phyloP scores from a whole-genome alignment of 2,797 vertebrate genomes.

The Triplophysa bombifrons region DNA sequence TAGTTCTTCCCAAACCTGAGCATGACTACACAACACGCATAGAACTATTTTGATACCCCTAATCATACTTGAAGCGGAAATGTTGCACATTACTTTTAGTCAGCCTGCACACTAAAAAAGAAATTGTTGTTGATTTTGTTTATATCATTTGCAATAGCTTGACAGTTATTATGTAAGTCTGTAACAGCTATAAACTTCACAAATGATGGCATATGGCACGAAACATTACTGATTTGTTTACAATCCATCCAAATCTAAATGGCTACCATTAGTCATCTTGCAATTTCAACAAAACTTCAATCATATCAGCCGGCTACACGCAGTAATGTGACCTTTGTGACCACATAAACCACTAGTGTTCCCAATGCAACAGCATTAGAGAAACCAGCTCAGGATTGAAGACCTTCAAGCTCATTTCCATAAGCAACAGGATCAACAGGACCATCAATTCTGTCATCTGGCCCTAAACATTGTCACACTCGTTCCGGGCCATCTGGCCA shows the following conservation, averaged over 20 bases:
- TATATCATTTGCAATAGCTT: not conserved
- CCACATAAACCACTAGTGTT: not conserved
- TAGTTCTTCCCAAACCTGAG: too few relatives aligned
- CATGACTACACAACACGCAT: too few relatives aligned
- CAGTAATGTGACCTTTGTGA: not conserved
- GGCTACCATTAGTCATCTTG: not conserved
- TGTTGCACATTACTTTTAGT: too few relatives aligned
- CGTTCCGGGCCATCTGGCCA: not conserved
- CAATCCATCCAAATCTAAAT: not conserved
- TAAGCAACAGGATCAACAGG: not conserved
- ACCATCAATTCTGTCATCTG: not conserved
- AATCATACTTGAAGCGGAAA: too few relatives aligned
- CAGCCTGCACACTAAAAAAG: not conserved
- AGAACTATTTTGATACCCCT: too few relatives aligned
- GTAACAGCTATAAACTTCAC: not conserved
- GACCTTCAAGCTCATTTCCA: not conserved
- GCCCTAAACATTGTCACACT: not conserved
- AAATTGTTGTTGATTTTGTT: not conserved
- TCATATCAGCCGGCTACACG: not conserved
- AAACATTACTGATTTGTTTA: slow-evolving; percentile 2
- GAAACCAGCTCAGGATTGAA: not conserved
- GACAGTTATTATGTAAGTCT: not conserved
- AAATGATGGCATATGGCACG: not conserved
- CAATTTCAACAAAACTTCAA: slow-evolving; percentile 1
- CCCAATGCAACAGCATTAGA: not conserved